Conservation (phyloP, 2,888 invertebrate species). For the Eretmocerus hayati region DNA sequence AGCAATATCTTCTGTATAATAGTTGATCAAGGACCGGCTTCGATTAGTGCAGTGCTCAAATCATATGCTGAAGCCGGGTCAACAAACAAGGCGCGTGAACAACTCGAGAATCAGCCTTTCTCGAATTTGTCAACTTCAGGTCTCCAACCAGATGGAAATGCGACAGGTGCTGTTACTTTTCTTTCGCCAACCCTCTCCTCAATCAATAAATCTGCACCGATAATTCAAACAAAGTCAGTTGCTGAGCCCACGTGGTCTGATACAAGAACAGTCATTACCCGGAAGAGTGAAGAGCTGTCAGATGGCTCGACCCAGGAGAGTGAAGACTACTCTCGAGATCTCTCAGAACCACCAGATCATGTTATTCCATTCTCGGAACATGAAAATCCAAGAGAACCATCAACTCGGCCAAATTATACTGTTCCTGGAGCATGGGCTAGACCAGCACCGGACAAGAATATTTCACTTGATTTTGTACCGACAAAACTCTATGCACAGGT, state of each 20-base stretch:
- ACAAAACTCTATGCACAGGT: constrained; percentile 62
- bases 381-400: constrained; percentile 38
- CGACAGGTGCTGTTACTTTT: no score
- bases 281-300: not conserved
- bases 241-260: not conserved
- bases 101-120: no score
- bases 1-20: no score
- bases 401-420: constrained; percentile 40
- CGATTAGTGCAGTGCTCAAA: constrained; percentile 5
- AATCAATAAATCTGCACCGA: not conserved
- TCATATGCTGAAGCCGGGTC: constrained; percentile 8
- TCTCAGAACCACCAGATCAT: constrained; percentile 31
- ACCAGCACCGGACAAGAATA: constrained; percentile 31
- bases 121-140: no score
- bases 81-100: not conserved
- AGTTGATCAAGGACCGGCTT: not conserved
- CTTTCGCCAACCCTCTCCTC: not conserved
- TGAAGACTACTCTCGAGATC: constrained; percentile 14
- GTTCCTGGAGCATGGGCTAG: constrained; percentile 40
- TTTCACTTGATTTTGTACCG: constrained; percentile 53
- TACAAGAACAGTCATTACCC: constrained; percentile 5
- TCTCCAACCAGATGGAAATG: no score
- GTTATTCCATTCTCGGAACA: constrained; percentile 38
- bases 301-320: not conserved
- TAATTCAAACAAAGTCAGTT: not conserved